phyloP scores from a whole-genome alignment of 1,140 invertebrate species.

The Drosophila auraria region DNA sequence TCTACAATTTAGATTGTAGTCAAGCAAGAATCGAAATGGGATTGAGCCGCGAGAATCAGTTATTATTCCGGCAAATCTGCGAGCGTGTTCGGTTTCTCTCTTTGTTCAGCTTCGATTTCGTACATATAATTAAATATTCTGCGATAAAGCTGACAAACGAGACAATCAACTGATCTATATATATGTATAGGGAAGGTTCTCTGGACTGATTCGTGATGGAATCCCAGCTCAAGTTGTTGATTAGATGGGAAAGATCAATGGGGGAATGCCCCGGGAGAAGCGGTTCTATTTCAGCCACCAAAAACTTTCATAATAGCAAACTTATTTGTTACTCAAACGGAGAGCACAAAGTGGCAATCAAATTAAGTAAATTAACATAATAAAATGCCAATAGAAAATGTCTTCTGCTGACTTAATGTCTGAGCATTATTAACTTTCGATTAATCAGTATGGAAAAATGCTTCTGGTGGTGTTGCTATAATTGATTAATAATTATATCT shows the following conservation, averaged over 20 bases:
- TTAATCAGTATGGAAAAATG: slow-evolving; percentile 17
- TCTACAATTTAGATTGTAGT: slow-evolving; percentile 65
- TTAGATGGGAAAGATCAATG: slow-evolving; percentile 19
- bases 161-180: slow-evolving; percentile 16
- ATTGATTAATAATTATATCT: slow-evolving; percentile 14
- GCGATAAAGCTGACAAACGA: slow-evolving; percentile 33
- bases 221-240: slow-evolving; percentile 1
- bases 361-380: slow-evolving; percentile 11
- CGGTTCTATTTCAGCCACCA: not conserved
- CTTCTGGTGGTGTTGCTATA: slow-evolving; percentile 16
- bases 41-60: slow-evolving; percentile 16
- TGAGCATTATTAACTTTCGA: slow-evolving; percentile 38
- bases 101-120: slow-evolving; percentile 29
- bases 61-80: slow-evolving; percentile 16
- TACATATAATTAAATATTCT: slow-evolving; percentile 20
- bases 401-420: not conserved
- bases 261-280: slow-evolving; percentile 9
- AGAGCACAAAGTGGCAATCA: not conserved
- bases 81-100: not conserved
- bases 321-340: not conserved
- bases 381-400: not conserved
- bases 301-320: not conserved
- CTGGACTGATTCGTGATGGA: slow-evolving; percentile 1
- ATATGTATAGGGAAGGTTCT: not conserved
- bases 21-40: slow-evolving; percentile 55